phyloP scores from a whole-genome alignment of 2,888 invertebrate genomes.

The Andrena trimmerana region DNA sequence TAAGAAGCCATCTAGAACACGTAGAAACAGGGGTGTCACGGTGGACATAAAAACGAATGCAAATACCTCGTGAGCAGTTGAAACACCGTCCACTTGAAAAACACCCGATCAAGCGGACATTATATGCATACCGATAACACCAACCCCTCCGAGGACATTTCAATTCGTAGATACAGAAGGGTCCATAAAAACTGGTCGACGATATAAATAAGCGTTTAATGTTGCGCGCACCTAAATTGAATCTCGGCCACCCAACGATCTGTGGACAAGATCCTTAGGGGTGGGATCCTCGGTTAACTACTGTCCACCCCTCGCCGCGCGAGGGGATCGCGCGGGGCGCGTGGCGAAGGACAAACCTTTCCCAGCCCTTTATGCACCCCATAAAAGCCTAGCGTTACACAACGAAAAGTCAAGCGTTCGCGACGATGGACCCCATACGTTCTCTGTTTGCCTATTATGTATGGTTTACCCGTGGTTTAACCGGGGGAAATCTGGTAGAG shows the following conservation, averaged over 20 bases:
- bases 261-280: slow-evolving; percentile 74
- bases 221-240: slow-evolving; percentile 79
- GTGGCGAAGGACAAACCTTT: slow-evolving; percentile 67
- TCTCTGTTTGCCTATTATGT: slow-evolving; percentile 81
- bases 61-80: background rate
- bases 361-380: slow-evolving; percentile 66
- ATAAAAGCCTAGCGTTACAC: slow-evolving; percentile 70
- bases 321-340: background rate
- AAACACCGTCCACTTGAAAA: slow-evolving; percentile 3
- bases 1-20: background rate
- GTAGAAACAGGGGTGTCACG: background rate
- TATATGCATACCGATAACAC: slow-evolving; percentile 51
- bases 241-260: slow-evolving; percentile 79
- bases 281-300: slow-evolving; percentile 63
- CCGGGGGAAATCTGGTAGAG: slow-evolving; percentile 72
- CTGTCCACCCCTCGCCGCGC: slow-evolving; percentile 61
- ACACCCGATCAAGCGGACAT: slow-evolving; percentile 24
- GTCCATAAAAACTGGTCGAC: slow-evolving; percentile 63
- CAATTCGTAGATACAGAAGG: slow-evolving; percentile 63
- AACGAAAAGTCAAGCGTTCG: slow-evolving; percentile 69
- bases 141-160: slow-evolving; percentile 49
- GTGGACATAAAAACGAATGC: background rate
- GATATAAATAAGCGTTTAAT: slow-evolving; percentile 77
- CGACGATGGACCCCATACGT: slow-evolving; percentile 78
- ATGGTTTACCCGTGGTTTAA: slow-evolving; percentile 78